Evolutionary conservation across 2,113 vertebrate species (phyloP), one percentile per base, ranked within the genome.

Genomic region (Merops nubicus): DNA sequence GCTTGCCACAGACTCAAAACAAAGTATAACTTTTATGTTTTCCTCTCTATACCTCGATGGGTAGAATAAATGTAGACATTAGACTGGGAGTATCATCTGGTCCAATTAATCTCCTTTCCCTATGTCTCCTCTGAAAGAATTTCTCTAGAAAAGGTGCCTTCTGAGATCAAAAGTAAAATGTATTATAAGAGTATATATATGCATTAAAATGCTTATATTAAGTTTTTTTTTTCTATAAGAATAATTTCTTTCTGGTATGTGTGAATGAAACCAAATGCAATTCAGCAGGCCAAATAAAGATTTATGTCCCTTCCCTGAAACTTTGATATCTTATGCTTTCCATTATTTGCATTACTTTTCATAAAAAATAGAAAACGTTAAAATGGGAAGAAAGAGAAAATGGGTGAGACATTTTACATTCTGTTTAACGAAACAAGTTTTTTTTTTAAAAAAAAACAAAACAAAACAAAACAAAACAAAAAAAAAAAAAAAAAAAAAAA

Each of bases 1-100:
- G 4, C 22, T 59, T 78, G 23, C 22, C 56, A 78, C 25, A 54
- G 47, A 75, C 16, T 68, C 13, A 93, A 29, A 60, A 47, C 2
- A 31, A 3, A 1, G 1, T 86, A 31, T 42, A 2, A n/a, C 9
- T 53, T 3, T 2, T 10, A 19, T 9, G 2, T 67, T 82, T 91
- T 89, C 11, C 4, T 70, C 47, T 87, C 33, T 69, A 18, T 56
- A 59, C 7, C 59, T 85, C 3, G 1, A 87, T 67, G 3, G 1
- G 13, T 42, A 34, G 60, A 91, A 74, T 33, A 89, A 95, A 84
- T 8, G 26, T 14, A 11, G 4, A 16, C 4, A 29, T 54, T 82
- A 63, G 28, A 22, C 26, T 26, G 8, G 21, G 23, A 20, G 11
- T 51, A 17, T 78, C 13, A 69, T 29, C 82, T 91, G 8, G 12